Evolutionary conservation across 2,797 vertebrate species (phyloP), one percentile per base, ranked within the genome.

Genomic region (Hyperoplus immaculatus): DNA sequence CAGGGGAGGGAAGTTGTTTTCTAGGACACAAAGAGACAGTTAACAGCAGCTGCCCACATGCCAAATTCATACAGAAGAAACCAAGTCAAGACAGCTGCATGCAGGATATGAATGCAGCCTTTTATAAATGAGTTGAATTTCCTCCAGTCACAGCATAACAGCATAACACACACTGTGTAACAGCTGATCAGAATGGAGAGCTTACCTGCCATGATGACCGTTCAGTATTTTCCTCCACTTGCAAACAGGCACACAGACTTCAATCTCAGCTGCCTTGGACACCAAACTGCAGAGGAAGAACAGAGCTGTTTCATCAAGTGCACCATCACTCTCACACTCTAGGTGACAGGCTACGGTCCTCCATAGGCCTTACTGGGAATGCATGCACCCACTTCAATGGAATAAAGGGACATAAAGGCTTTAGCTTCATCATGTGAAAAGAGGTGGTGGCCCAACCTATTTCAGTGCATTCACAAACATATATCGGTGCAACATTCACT

Each of bases 1-100:
- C 79, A 99, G 94, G 0, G 97, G 97, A 0, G 98, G 98, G 69
- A 99, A 99, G 91, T 99, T 99, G 94, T 99, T 98, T 89, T 96
- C 95, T 96, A 78, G 50, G 59, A 79, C 11, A 69, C 39, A 81
- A 76, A 82, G 58, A 74, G 3, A 29, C 55, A 75, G 69, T 64
- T 85, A 41, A 61, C 38, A 5, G 0, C 46, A 45, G 56, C 61
- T 61, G 58, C 62, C 49, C 71, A 80, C 45, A 71, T 43, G 50
- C 8, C 43, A 62, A 54, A 64, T 21, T 60, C 70, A 74, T 45
- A 16, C 46, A 61, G 43, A 80, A 61, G 43, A 80, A 65, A 73
- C 66, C 6, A 21, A 74, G 6, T 67, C 16, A 77, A 71, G 64
- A 50, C 66, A 74, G 63, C 62, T 84, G 74, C 46, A 46, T 3